Percentiles rank a stretch among this genome's conserved stretches.
These are phyloP conservation scores for Sacculina carcini DNA, from an alignment of 2,888 invertebrate species.

Conservation along the genomic window DNA sequence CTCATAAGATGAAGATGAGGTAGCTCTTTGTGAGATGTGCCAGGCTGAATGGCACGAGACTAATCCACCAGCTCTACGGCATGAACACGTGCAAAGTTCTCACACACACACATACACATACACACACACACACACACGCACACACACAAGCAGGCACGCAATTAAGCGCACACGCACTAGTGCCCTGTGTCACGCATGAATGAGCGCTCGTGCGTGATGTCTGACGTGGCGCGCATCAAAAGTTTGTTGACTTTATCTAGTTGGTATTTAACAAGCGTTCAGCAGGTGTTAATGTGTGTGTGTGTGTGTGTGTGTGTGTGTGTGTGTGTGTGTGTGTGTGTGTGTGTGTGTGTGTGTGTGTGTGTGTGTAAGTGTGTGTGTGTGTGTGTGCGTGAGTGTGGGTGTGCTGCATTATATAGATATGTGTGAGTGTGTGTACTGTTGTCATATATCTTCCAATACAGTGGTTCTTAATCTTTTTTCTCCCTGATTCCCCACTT, in stretches of 20 bases:
- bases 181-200: no score
- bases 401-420: neutral
- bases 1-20: no score
- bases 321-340: neutral
- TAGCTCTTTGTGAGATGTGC: no score
- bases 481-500: no score
- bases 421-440: neutral
- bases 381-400: constrained; percentile 3
- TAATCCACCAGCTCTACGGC: constrained; percentile 9
- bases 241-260: no score
- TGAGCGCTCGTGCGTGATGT: no score
- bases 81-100: constrained; percentile 6
- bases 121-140: constrained; percentile 10
- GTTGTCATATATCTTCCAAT: no score
- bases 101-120: constrained; percentile 7
- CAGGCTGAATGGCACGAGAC: no score
- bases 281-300: no score
- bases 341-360: neutral
- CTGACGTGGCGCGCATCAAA: no score
- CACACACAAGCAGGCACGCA: constrained; percentile 7
- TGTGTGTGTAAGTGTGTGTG: neutral
- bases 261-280: no score
- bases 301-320: neutral
- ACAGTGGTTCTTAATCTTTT: no score
- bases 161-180: neutral